These are phyloP conservation scores for Cryptophagus acutangulus DNA, from an alignment of 2,888 invertebrate species.

Conservation along the genomic window DNA sequence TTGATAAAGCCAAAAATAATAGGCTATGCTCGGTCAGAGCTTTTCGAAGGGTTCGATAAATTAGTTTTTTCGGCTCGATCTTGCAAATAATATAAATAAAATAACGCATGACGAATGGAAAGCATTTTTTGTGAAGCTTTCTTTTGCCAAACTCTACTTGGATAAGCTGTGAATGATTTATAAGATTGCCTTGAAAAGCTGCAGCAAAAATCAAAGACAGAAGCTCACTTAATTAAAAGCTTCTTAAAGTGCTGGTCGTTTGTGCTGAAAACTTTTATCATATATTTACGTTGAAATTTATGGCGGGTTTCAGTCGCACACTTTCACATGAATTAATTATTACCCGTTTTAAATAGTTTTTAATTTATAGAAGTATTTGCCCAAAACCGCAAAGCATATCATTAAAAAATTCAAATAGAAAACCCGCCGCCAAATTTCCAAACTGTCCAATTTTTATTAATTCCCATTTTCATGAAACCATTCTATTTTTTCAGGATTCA, in stretches of 20 bases:
- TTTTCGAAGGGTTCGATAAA: no score
- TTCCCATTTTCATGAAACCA: not conserved
- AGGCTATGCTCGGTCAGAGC: no score
- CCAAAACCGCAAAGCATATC: not conserved
- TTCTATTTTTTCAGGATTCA: slow-evolving; percentile 50
- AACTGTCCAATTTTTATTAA: not conserved
- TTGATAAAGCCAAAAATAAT: no score
- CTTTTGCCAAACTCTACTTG: no score
- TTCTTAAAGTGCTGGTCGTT: not conserved
- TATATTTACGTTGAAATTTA: slow-evolving; percentile 1
- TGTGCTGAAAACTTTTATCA: not conserved
- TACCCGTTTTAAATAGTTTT: not conserved
- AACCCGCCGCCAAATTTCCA: not conserved
- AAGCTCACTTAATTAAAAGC: slow-evolving; percentile 1
- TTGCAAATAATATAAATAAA: no score
- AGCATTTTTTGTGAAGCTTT: no score
- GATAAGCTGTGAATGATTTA: no score
- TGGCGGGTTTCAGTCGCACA: not conserved
- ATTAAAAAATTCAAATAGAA: no score
- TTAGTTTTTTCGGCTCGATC: no score
- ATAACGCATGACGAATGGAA: no score
- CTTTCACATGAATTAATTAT: not conserved
- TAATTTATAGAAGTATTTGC: not conserved
- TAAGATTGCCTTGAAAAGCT: no score
- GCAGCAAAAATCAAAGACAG: no score